Conservation (phyloP, 2,797 vertebrate genomes). For the Fistularia tabacaria region DNA sequence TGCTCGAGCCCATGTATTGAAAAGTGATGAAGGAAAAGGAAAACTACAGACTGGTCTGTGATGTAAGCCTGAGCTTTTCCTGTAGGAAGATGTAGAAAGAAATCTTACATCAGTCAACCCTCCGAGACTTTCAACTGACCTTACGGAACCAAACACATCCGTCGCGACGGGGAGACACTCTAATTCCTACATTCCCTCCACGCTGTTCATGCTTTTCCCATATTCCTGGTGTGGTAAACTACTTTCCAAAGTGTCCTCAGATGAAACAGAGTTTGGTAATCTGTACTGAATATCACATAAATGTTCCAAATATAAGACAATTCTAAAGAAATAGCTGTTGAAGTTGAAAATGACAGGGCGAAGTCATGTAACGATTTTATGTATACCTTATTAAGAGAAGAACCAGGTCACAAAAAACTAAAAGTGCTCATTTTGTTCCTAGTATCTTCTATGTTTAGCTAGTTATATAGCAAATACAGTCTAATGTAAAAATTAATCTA, state of each 20-base stretch:
- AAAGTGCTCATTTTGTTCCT: no score
- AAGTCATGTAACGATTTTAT: no score
- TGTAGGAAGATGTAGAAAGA: constrained; percentile 11
- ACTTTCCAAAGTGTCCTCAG: constrained; percentile 12
- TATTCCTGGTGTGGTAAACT: constrained; percentile 4
- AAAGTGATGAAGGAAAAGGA: neutral
- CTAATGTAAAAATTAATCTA: no score
- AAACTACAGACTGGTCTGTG: neutral
- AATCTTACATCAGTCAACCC: constrained; percentile 18
- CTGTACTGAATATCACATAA: neutral
- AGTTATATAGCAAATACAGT: no score
- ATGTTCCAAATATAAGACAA: constrained; percentile 15
- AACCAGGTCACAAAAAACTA: no score
- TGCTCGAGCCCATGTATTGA: neutral
- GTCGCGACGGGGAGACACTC: constrained; percentile 9
- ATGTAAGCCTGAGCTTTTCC: constrained; percentile 17
- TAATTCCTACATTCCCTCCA: constrained; percentile 26
- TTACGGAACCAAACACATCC: constrained; percentile 14
- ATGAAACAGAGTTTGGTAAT: constrained; percentile 29
- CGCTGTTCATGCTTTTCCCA: neutral
- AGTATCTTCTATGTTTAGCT: no score
- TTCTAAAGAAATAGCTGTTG: neutral
- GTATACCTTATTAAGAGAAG: no score
- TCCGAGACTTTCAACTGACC: constrained; percentile 28
- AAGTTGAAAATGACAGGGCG: neutral